Evolutionary conservation across 2,888 invertebrate species (phyloP).

Genomic region (Hoplodrina blanda): DNA sequence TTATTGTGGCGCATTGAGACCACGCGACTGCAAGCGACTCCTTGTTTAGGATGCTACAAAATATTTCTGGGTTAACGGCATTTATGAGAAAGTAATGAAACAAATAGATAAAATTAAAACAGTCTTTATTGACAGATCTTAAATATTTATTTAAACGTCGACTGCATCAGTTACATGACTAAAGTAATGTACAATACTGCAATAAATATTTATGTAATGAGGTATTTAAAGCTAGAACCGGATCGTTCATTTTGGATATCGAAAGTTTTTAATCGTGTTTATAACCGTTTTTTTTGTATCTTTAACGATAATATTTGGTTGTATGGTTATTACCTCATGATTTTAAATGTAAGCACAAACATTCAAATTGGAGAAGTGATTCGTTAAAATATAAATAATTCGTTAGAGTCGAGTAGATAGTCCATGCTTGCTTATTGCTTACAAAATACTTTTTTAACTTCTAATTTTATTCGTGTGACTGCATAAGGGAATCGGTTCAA

Average conservation of each 20-base stretch:
- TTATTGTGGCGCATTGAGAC: too few species aligned
- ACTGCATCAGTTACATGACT: conserved; percentile 66
- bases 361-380: conserved; percentile 11
- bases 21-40: too few species aligned
- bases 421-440: conserved; percentile 46
- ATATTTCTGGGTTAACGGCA: not conserved
- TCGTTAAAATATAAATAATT: conserved; percentile 46
- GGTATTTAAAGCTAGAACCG: conserved; percentile 66
- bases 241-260: conserved; percentile 49
- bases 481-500: conserved; percentile 76
- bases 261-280: conserved; percentile 46
- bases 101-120: conserved; percentile 71
- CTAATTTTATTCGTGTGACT: conserved; percentile 45
- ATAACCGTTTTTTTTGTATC: conserved; percentile 35
- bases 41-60: not conserved
- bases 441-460: conserved; percentile 45
- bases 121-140: conserved; percentile 87
- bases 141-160: conserved; percentile 72
- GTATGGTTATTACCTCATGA: conserved; percentile 51
- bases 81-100: conserved; percentile 50
- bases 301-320: conserved; percentile 44
- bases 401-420: conserved; percentile 35
- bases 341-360: conserved; percentile 40
- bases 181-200: conserved; percentile 76
- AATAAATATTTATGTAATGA: conserved; percentile 77